phyloP scores from a whole-genome alignment of 37 sponge, comb jelly and placozoan species.

The Dysidea cf. avara region DNA sequence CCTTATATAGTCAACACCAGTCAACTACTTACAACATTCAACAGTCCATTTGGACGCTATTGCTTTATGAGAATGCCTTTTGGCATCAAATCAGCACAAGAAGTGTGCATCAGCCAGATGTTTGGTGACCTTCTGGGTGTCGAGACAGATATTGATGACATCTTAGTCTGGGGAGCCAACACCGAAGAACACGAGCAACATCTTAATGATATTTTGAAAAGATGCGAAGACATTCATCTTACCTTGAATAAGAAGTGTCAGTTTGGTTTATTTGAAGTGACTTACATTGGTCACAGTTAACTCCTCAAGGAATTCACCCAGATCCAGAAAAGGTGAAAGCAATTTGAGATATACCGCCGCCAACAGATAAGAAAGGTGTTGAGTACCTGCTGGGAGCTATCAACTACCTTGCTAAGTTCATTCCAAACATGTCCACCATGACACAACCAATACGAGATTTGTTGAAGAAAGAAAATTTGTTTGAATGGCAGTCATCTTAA shows the following conservation, averaged over 20 bases:
- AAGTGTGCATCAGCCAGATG: slow-evolving; percentile 7
- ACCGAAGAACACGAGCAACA: slow-evolving; percentile 7
- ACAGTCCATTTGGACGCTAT: slow-evolving; percentile 25
- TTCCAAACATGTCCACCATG: slow-evolving; percentile 22
- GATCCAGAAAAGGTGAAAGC: slow-evolving; percentile 27
- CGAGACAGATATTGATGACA: slow-evolving; percentile 13
- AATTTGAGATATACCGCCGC: slow-evolving; percentile 14
- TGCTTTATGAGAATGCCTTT: slow-evolving; percentile 25
- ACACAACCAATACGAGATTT: slow-evolving; percentile 16
- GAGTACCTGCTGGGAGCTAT: slow-evolving; percentile 19
- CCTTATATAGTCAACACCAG: neutral
- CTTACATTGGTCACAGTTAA: slow-evolving; percentile 20
- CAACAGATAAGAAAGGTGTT: slow-evolving; percentile 24
- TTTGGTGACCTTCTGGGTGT: slow-evolving; percentile 28
- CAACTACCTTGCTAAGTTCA: slow-evolving; percentile 31
- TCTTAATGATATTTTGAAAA: neutral
- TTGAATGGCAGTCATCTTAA: no score
- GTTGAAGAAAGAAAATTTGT: slow-evolving; percentile 15
- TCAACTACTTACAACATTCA: slow-evolving; percentile 30
- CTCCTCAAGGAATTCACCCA: slow-evolving; percentile 13
- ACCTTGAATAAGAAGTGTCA: no score
- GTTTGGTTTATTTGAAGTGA: slow-evolving; percentile 18
- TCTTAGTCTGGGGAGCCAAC: slow-evolving; percentile 16
- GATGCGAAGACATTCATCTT: neutral
- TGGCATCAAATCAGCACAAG: neutral